Base-by-base conservation (phyloP, 2,797 vertebrate species). In the Gambusia yucatana region DNA sequence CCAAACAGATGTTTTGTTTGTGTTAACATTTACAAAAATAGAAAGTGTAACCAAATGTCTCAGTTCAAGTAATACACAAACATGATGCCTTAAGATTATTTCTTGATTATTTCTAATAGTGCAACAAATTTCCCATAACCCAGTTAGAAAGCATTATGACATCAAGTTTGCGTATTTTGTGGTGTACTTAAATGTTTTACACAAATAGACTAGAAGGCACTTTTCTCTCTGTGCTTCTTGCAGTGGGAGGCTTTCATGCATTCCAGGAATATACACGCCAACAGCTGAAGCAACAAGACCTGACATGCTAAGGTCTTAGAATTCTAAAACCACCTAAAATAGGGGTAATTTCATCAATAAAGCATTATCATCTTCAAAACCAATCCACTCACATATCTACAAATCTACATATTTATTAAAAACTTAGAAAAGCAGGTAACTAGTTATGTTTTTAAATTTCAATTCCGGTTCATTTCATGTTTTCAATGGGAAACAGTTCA, bases 81-180 rank as follows among this genome's bases (percentile, higher is more conserved):
- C 20, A 25, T 7, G 57, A 3, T 5, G 20, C 17, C 22, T 67
- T 39, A 41, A 25, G 16, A 67, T 43, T 13, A 30, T 43, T 41
- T 41, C 22, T 70, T 8, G 33, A n/a, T 33, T 33, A 9, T 74
- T 25, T 67, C 22, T 75, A 17, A 78, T 39, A 57, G 16, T 75
- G 36, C 55, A 76, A 61, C 74, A 70, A 80, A 72, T 57, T 7
- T 11, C 28, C 7, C 28, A 25, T 73, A 82, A 86, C 90, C 86
- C 8, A 84, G 79, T 81, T 89, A n/a, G 16, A 88, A 87, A 90
- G 81, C 82, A 84, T 72, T 48, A 70, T 79, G 63, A n/a, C 57
- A 73, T 84, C 63, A 22, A n/a, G 16, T 28, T 36, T 73, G 36
- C 39, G 48, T 77, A 71, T 61, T 30, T 48, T 80, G 65, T n/a